These are phyloP conservation scores for Sinonovacula constricta DNA, from an alignment of 1,140 invertebrate genomes.

Conservation along the genomic window DNA sequence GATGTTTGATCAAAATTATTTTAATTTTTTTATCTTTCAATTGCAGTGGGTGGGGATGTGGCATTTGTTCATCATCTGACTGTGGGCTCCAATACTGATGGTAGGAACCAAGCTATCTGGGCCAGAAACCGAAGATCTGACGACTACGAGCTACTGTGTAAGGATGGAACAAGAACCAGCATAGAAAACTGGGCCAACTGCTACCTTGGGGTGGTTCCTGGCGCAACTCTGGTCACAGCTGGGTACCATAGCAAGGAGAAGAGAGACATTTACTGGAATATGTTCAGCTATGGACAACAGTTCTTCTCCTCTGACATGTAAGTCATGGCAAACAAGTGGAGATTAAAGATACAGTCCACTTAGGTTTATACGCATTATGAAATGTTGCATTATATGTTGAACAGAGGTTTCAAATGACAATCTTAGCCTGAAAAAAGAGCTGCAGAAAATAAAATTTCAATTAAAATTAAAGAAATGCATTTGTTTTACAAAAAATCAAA, in stretches of 20 bases:
- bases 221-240: slow-evolving; percentile 94
- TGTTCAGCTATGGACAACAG: slow-evolving; percentile 78
- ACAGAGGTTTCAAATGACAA: too few relatives aligned
- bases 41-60: slow-evolving; percentile 86
- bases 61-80: slow-evolving; percentile 97
- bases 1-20: too few relatives aligned
- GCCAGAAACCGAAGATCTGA: slow-evolving; percentile 92
- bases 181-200: slow-evolving; percentile 90
- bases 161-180: slow-evolving; percentile 87
- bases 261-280: slow-evolving; percentile 76
- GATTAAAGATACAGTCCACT: too few relatives aligned
- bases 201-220: slow-evolving; percentile 93
- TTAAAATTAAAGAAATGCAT: too few relatives aligned
- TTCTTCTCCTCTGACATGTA: slow-evolving; percentile 79
- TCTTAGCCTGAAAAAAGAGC: too few relatives aligned
- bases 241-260: slow-evolving; percentile 78
- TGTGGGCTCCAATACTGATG: slow-evolving; percentile 93
- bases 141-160: slow-evolving; percentile 96
- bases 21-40: too few relatives aligned
- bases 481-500: too few relatives aligned
- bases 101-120: slow-evolving; percentile 93
- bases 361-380: too few relatives aligned
- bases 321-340: too few relatives aligned
- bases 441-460: too few relatives aligned
- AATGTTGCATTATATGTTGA: too few relatives aligned